phyloP scores from a whole-genome alignment of 2,888 invertebrate genomes.

The Lasioglossum figueresi region DNA sequence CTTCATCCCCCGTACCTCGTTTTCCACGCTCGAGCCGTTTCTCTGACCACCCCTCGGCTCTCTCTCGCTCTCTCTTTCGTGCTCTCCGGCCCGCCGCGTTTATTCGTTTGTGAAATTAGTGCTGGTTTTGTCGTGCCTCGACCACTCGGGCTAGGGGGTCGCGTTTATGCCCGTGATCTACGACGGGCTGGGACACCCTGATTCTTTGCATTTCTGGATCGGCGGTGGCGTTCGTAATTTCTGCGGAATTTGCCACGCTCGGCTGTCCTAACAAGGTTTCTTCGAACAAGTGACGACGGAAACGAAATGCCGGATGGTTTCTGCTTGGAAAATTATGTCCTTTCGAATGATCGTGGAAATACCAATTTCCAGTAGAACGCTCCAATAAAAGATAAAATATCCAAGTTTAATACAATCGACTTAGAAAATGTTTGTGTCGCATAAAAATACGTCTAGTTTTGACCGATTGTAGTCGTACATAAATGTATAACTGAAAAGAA shows the following conservation, averaged over 20 bases:
- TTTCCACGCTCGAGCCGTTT: conserved; percentile 57
- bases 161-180: conserved; percentile 38
- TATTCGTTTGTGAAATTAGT: conserved; percentile 84
- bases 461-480: background rate
- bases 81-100: conserved; percentile 68
- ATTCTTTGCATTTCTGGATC: conserved; percentile 5
- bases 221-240: conserved; percentile 3
- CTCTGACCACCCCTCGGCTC: conserved; percentile 68
- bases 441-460: no score
- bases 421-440: no score
- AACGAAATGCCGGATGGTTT: background rate
- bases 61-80: background rate
- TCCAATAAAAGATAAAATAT: background rate
- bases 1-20: conserved; percentile 34
- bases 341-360: background rate
- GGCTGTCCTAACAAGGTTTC: background rate
- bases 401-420: background rate
- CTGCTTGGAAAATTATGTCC: background rate
- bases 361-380: background rate
- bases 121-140: conserved; percentile 78
- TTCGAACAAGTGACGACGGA: background rate
- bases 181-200: conserved; percentile 19
- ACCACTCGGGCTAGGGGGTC: conserved; percentile 25
- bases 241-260: background rate
- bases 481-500: background rate